A percentile compares a stretch with the other conserved stretches of the same genome.
Evolutionary conservation across 2,113 vertebrate species (phyloP).

Genomic region (Paralichthys olivaceus): DNA sequence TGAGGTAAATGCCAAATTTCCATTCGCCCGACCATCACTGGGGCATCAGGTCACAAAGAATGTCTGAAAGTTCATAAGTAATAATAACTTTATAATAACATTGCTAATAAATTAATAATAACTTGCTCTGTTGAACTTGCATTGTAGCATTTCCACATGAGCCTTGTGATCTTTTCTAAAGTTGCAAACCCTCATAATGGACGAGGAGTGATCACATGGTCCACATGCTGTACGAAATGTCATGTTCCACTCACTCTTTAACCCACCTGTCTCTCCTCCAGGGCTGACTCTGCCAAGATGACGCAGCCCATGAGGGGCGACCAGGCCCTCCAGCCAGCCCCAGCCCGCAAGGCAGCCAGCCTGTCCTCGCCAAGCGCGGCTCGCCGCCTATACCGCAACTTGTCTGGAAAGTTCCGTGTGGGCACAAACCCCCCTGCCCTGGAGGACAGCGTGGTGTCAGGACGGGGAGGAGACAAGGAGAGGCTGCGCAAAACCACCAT

Average conservation of each 20-base stretch:
- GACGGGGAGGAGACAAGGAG: conserved; percentile 86
- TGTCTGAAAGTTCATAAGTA: background rate
- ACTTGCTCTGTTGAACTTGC: too few species aligned
- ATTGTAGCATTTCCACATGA: background rate
- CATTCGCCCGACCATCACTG: background rate
- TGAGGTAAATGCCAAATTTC: background rate
- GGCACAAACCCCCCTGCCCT: conserved; percentile 83
- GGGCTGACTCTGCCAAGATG: conserved; percentile 90
- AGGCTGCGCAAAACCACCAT: conserved; percentile 87
- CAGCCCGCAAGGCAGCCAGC: conserved; percentile 84
- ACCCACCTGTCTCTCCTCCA: conserved; percentile 59
- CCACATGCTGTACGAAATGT: conserved; percentile 1
- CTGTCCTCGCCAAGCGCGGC: conserved; percentile 89
- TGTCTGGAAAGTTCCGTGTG: conserved; percentile 92
- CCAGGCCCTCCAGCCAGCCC: conserved; percentile 79
- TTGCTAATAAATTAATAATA: background rate
- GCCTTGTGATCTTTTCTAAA: background rate
- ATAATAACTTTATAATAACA: background rate
- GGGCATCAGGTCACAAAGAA: background rate
- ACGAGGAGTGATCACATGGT: background rate
- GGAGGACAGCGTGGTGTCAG: conserved; percentile 85
- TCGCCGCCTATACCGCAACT: conserved; percentile 92
- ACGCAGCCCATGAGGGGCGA: conserved; percentile 87
- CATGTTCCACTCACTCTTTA: conserved; percentile 8
- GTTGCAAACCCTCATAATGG: background rate